These are phyloP conservation scores for Neolamprologus brichardi DNA, from an alignment of 2,113 vertebrate species.

Conservation along the genomic window DNA sequence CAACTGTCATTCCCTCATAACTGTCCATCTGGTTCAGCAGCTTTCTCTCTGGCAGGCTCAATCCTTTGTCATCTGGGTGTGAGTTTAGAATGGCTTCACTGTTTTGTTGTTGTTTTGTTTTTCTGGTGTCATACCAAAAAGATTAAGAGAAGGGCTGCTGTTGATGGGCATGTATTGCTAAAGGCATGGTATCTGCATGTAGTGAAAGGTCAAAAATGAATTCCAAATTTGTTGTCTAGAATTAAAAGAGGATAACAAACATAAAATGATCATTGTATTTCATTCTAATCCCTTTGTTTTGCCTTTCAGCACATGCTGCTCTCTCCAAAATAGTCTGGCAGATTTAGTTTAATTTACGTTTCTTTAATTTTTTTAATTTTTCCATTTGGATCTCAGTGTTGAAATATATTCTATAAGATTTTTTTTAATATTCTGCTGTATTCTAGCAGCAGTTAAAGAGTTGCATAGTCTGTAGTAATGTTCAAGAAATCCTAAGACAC, in stretches of 20 bases:
- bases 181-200: background rate
- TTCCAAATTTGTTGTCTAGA: background rate
- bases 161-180: background rate
- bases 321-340: background rate
- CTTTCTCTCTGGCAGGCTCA: background rate
- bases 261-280: background rate
- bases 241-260: background rate
- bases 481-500: background rate
- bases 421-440: background rate
- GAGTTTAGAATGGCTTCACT: background rate
- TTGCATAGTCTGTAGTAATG: background rate
- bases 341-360: background rate
- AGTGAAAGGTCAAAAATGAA: background rate
- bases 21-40: background rate
- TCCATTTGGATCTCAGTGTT: background rate
- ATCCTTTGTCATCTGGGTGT: background rate
- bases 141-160: background rate
- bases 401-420: background rate
- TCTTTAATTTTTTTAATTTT: background rate
- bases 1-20: background rate
- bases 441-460: background rate
- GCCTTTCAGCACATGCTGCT: background rate
- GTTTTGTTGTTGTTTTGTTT: background rate
- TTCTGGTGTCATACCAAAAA: background rate
- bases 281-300: background rate